Conservation (phyloP, 2,888 invertebrate species). For the Neoitamus cyanurus region DNA sequence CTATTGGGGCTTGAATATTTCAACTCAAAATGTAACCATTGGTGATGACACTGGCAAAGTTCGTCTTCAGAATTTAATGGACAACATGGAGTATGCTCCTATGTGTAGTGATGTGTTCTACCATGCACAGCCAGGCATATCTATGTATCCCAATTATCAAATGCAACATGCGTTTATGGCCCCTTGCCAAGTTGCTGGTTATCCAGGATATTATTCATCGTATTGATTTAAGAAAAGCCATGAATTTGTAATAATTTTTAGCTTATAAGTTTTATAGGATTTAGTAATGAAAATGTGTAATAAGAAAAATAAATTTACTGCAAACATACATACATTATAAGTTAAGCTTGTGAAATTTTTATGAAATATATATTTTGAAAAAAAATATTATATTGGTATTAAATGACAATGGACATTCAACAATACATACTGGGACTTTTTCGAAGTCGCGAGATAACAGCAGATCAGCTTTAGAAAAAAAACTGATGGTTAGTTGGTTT, state of each 20-base stretch:
- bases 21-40: conserved; percentile 95
- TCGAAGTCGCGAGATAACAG: too few relatives aligned
- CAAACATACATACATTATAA: not conserved
- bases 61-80: conserved; percentile 77
- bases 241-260: too few relatives aligned
- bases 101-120: not conserved
- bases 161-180: not conserved
- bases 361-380: too few relatives aligned
- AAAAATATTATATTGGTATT: too few relatives aligned
- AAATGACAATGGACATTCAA: too few relatives aligned
- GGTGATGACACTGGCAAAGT: conserved; percentile 88
- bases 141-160: not conserved
- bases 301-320: not conserved
- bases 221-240: not conserved
- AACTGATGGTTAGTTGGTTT: too few relatives aligned
- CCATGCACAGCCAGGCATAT: not conserved
- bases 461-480: too few relatives aligned
- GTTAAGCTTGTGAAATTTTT: not conserved
- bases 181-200: not conserved
- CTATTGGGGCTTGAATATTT: conserved; percentile 98
- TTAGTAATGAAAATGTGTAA: not conserved
- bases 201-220: not conserved
- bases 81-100: conserved; percentile 47
- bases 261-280: not conserved
- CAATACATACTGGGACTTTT: too few relatives aligned